phyloP scores from a whole-genome alignment of 2,113 vertebrate species.

The Aspidoscelis tigris region DNA sequence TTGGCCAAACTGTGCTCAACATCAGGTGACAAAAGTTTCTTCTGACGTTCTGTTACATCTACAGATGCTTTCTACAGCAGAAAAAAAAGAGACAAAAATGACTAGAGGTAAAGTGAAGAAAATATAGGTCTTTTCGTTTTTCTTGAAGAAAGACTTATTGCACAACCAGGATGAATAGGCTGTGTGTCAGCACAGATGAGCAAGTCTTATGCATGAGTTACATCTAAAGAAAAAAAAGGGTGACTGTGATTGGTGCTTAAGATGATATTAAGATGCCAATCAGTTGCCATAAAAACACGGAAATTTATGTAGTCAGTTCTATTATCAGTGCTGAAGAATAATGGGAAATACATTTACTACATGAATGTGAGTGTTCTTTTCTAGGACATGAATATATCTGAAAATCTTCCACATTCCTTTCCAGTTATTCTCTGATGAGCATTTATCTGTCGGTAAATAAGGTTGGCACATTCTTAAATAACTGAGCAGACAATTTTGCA shows the following conservation, averaged over 20 bases:
- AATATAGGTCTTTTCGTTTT: background rate
- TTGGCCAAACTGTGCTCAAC: conserved; percentile 29
- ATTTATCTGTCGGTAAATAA: conserved; percentile 13
- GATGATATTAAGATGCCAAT: too few relatives aligned
- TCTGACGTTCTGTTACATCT: conserved; percentile 2
- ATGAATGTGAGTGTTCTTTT: background rate
- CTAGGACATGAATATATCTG: background rate
- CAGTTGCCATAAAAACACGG: background rate
- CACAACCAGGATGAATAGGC: background rate
- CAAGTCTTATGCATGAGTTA: background rate
- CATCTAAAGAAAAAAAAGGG: background rate
- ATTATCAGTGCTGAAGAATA: background rate
- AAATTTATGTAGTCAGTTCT: background rate
- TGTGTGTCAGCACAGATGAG: background rate
- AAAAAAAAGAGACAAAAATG: conserved; percentile 12
- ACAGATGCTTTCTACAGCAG: background rate
- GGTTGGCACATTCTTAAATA: conserved; percentile 9
- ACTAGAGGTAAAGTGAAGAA: background rate
- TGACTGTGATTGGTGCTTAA: background rate
- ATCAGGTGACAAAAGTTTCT: conserved; percentile 26
- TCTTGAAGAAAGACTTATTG: background rate
- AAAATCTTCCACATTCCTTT: background rate
- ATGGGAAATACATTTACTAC: background rate
- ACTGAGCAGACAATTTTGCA: background rate
- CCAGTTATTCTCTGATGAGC: background rate